A percentile compares a stretch with the other conserved stretches of the same genome.
These are phyloP conservation scores for Neodiprion lecontei DNA, from an alignment of 1,140 invertebrate genomes.

Conservation along the genomic window DNA sequence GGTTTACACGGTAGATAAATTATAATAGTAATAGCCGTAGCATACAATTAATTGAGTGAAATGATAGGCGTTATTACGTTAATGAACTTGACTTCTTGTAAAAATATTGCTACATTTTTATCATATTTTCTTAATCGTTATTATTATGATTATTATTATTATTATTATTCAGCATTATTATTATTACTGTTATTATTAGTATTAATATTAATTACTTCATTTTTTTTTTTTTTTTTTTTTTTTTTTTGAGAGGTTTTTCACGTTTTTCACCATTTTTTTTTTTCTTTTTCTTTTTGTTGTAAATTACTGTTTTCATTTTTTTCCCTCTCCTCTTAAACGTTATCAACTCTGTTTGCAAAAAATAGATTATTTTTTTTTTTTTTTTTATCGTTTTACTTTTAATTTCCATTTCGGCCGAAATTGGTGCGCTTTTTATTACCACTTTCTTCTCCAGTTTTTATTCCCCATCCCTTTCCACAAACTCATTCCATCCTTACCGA, in stretches of 20 bases:
- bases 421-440: not conserved
- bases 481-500: no score
- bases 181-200: no score
- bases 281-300: conserved; percentile 17
- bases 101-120: conserved; percentile 8
- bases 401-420: conserved; percentile 13
- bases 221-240: conserved; percentile 30
- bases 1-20: no score
- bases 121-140: not conserved
- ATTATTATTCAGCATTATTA: no score
- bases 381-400: conserved; percentile 20
- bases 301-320: not conserved
- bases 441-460: no score
- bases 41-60: not conserved
- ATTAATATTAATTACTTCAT: conserved; percentile 27
- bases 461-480: no score
- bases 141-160: no score
- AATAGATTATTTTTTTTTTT: conserved; percentile 8
- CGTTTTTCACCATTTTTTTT: conserved; percentile 20
- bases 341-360: conserved; percentile 11
- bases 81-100: conserved; percentile 1
- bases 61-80: not conserved
- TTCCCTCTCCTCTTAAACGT: not conserved
- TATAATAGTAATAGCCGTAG: no score
- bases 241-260: conserved; percentile 30